Conservation (phyloP, 2,888 invertebrate species). For the Cheilosia vernalis region DNA sequence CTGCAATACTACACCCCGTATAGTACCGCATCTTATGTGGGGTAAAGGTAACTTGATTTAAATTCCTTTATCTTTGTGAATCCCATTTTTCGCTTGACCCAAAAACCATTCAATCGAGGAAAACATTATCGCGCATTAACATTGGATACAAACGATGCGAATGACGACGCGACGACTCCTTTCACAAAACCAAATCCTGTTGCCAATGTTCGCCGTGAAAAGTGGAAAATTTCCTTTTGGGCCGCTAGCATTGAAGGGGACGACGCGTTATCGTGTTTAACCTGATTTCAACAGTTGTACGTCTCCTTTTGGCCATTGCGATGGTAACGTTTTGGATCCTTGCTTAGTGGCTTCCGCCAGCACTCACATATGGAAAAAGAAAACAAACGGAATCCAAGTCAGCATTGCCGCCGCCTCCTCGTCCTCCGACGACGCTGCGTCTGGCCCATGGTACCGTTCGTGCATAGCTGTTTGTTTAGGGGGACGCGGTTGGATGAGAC, state of each 20-base stretch:
- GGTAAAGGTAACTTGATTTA: constrained; percentile 5
- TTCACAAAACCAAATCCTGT: constrained; percentile 67
- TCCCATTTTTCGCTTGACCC: constrained; percentile 51
- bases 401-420: background rate
- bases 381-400: constrained; percentile 13
- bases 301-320: constrained; percentile 55
- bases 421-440: constrained; percentile 20
- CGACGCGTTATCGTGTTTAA: constrained; percentile 62
- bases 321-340: constrained; percentile 38
- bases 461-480: constrained; percentile 4
- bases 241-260: constrained; percentile 20
- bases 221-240: constrained; percentile 64
- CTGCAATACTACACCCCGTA: background rate
- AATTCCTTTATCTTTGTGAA: constrained; percentile 41
- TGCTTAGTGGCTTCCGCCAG: constrained; percentile 30
- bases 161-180: constrained; percentile 33
- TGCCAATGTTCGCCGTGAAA: constrained; percentile 29
- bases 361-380: constrained; percentile 5
- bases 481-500: background rate
- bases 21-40: constrained; percentile 21
- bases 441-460: constrained; percentile 4
- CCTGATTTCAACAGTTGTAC: constrained; percentile 64
- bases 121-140: constrained; percentile 32
- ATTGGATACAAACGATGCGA: constrained; percentile 10
- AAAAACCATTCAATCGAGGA: constrained; percentile 53